Conservation (phyloP, 2,113 vertebrate genomes). For the Hydropotes inermis region DNA sequence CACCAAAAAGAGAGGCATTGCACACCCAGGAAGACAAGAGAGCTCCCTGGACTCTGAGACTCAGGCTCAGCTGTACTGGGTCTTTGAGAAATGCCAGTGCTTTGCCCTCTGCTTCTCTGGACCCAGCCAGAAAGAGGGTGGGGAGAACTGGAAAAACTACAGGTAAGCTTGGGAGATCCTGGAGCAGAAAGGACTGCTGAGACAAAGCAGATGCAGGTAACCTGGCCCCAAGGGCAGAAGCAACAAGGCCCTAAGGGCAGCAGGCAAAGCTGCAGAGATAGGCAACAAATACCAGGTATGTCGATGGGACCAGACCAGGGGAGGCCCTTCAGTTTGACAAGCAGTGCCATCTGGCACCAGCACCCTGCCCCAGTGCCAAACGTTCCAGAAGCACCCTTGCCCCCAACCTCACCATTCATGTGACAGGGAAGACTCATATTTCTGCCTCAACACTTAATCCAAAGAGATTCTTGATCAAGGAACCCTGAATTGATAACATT, state of each 20-base stretch:
- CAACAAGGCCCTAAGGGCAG: background rate
- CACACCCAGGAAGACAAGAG: background rate
- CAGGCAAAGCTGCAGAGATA: background rate
- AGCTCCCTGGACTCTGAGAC: background rate
- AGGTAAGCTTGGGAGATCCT: background rate
- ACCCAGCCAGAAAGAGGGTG: background rate
- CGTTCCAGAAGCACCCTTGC: background rate
- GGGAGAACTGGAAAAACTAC: background rate
- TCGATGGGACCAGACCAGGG: background rate
- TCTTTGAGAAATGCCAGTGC: background rate
- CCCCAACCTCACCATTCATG: background rate
- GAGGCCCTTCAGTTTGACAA: too few relatives aligned
- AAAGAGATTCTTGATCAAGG: background rate
- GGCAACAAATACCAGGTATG: background rate
- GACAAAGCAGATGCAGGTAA: background rate
- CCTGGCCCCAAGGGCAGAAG: too few relatives aligned
- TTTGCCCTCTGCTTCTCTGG: background rate
- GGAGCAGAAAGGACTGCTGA: background rate
- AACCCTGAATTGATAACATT: background rate
- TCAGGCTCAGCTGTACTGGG: background rate
- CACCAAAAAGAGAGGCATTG: background rate
- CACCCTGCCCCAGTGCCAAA: background rate
- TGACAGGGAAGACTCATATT: background rate
- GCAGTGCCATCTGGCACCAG: fast-evolving
- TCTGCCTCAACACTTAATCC: background rate